Conservation (phyloP, 2,888 invertebrate genomes). For the Chydorus sphaericus region DNA sequence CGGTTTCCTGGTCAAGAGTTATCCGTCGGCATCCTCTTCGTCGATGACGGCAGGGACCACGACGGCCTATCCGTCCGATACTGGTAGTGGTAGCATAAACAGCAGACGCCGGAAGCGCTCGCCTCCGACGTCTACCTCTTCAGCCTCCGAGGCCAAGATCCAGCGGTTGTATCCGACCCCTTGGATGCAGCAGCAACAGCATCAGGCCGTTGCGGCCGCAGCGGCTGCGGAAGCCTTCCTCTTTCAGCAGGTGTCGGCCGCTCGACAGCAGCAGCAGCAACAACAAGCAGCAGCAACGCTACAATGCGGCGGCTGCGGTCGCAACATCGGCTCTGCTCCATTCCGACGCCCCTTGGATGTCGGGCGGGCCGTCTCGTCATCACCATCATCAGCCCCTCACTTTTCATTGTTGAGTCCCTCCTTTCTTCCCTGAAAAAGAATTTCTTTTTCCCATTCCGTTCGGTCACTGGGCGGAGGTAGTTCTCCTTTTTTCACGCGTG, state of each 20-base stretch:
- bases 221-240: background rate
- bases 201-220: slow-evolving; percentile 1
- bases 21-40: no score
- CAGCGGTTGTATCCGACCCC: background rate
- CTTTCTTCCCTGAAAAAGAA: background rate
- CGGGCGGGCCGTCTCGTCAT: slow-evolving; percentile 1
- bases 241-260: no score
- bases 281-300: no score
- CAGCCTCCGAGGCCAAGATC: background rate
- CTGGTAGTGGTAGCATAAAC: no score
- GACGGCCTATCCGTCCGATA: no score
- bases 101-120: slow-evolving; percentile 4
- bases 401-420: background rate
- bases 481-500: background rate
- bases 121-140: background rate
- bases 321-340: background rate
- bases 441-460: background rate
- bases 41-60: no score
- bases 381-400: slow-evolving; percentile 2
- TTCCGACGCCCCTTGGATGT: no score
- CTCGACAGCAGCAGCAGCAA: background rate
- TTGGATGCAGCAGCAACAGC: background rate
- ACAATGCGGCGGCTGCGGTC: background rate
- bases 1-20: no score
- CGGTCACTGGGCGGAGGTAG: background rate